Percentiles rank a stretch among this genome's conserved stretches.
Evolutionary conservation across 2,797 vertebrate species (phyloP).

Genomic region (Falco concolor): DNA sequence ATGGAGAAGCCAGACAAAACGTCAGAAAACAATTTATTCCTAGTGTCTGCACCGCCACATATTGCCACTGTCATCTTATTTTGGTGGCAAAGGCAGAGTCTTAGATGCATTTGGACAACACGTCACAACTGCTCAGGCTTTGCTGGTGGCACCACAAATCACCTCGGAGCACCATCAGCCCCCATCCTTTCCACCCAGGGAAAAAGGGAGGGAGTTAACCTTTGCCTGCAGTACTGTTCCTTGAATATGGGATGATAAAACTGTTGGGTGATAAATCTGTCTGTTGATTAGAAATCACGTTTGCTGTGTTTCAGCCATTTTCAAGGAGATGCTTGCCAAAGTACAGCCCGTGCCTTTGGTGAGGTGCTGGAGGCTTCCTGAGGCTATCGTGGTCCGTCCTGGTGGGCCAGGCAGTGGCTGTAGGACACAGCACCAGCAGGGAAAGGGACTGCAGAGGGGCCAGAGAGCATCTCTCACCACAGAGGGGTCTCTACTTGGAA

Average conservation of each 20-base stretch:
- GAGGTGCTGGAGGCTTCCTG: neutral
- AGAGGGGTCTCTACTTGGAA: neutral
- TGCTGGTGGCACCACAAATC: neutral
- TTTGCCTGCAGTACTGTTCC: neutral
- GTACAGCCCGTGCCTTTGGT: neutral
- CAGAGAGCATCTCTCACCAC: neutral
- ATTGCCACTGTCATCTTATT: neutral
- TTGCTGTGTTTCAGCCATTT: neutral
- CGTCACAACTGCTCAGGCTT: neutral
- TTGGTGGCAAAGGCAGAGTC: neutral
- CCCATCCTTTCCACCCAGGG: neutral
- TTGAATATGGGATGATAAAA: neutral
- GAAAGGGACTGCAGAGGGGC: neutral
- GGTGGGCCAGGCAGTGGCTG: neutral
- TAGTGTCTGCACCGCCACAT: neutral
- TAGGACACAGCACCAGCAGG: neutral
- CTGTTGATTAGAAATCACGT: neutral
- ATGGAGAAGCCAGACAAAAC: neutral
- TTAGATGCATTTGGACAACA: neutral
- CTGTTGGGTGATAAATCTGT: neutral
- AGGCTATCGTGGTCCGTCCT: neutral
- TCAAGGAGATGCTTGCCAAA: neutral
- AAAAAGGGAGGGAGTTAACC: neutral
- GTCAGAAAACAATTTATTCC: neutral
- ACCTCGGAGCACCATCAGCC: accelerated